Base-by-base conservation (phyloP, 2,888 invertebrate species). In the Hedya salicella region DNA sequence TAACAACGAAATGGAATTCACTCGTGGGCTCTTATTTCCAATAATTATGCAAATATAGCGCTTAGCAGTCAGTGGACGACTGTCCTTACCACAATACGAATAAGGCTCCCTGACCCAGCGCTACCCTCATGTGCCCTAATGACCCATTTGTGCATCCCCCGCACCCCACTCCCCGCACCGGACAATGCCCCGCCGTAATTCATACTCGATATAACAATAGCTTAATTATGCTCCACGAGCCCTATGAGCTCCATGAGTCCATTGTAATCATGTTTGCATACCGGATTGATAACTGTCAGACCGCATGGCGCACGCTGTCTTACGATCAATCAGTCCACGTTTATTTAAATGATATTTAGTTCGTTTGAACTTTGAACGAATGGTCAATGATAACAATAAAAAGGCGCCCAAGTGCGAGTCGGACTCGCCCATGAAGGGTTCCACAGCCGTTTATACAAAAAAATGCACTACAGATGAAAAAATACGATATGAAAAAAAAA, bases 251-350 rank as follows among this genome's bases (percentile, higher is more conserved):
- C 40, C 44, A 46, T 50, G 36, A 21, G 53, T 39, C 52, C 40
- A 52, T 65, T 39, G 52, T 52, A 19, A 52, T 54, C 66, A 46
- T 54, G 60, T 66, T 66, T 66, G 59, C 65, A 65, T 65, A 46
- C 30, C 44, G n/a, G 32, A 48, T 30, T 21, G 36, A 36, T 36
- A 36, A 36, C 36, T 11, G 36, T 36, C 11, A 25, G 25, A 25
- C 25, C 25, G 25, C 25, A 11, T 36, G 36, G 11, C 11, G 36
- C 36, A 9, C 6, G 36, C 25, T 25, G 6, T 25, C 25, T 25
- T 6, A 25, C 25, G 9, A 36, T 36, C 2, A 36, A 36, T 36
- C 11, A 13, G 8, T 9, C 11, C 2, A 2, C 9, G 11, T 36
- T 11, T 36, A 36, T 11, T 9, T 11, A 2, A 9, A 36, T 11